Evolutionary conservation across 2,888 invertebrate species (phyloP).

Genomic region (Eulithis testata): DNA sequence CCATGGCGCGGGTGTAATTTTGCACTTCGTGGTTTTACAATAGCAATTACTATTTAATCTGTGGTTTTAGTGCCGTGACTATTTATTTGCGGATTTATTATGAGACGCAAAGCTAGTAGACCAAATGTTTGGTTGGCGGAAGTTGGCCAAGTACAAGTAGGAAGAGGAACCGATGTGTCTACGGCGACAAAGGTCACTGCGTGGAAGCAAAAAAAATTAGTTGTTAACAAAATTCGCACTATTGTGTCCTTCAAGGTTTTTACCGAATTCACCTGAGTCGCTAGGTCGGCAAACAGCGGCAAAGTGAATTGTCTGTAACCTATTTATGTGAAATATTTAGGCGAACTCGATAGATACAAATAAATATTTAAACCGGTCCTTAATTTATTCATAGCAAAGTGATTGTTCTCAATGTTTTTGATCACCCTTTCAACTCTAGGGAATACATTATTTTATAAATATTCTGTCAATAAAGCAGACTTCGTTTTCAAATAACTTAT

Average conservation of each 20-base stretch:
- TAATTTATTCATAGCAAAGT: constrained; percentile 28
- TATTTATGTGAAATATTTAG: background rate
- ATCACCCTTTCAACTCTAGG: background rate
- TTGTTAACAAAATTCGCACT: constrained; percentile 59
- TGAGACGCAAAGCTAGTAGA: constrained; percentile 30
- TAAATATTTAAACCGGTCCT: constrained; percentile 17
- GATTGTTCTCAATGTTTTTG: constrained; percentile 20
- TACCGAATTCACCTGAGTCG: constrained; percentile 18
- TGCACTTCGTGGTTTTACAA: constrained; percentile 30
- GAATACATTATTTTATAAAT: no score
- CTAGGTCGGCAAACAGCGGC: background rate
- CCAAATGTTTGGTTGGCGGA: constrained; percentile 58
- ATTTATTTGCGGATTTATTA: constrained; percentile 30
- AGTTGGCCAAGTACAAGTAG: constrained; percentile 63
- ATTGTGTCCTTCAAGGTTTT: constrained; percentile 42
- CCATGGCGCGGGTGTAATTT: constrained; percentile 26
- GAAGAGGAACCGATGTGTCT: constrained; percentile 76
- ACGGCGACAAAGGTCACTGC: constrained; percentile 69
- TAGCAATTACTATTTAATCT: constrained; percentile 13
- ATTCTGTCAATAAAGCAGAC: no score
- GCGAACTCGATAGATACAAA: no score
- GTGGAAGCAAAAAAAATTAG: constrained; percentile 58
- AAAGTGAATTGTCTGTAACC: background rate
- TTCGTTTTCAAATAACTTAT: no score
- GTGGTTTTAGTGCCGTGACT: constrained; percentile 14